These are phyloP conservation scores for Mesocricetus auratus DNA, from an alignment of 2,113 vertebrate genomes.

Conservation along the genomic window DNA sequence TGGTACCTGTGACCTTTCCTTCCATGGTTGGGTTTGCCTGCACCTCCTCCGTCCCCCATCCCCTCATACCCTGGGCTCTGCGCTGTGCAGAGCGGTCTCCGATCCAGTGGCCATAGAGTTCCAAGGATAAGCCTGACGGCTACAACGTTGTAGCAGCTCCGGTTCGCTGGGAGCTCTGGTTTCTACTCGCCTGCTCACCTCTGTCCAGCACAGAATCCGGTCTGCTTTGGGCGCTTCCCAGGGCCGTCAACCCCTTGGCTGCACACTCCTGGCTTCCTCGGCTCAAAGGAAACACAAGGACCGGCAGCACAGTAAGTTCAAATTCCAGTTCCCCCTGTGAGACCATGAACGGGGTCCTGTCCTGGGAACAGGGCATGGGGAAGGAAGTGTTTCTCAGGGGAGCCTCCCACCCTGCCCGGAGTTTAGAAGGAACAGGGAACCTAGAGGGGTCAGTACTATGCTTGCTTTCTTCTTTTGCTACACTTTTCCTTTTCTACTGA, in stretches of 20 bases:
- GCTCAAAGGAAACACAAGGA: neutral
- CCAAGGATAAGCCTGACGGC: accelerated
- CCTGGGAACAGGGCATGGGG: neutral
- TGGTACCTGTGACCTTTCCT: neutral
- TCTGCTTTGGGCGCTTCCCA: neutral
- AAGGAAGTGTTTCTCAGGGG: no score
- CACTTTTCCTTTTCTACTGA: neutral
- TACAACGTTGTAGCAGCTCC: neutral
- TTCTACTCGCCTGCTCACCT: neutral
- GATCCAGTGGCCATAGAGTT: neutral
- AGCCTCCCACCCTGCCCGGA: no score
- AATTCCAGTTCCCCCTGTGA: neutral
- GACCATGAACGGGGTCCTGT: neutral
- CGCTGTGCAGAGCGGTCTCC: accelerated
- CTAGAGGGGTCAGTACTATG: neutral
- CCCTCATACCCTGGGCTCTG: neutral
- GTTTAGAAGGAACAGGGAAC: neutral
- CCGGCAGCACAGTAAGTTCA: neutral
- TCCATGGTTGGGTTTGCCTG: neutral
- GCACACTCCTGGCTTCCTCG: neutral
- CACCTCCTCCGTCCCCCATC: neutral
- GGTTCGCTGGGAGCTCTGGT: accelerated
- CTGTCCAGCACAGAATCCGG: neutral
- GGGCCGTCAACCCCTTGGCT: neutral
- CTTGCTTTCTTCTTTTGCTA: neutral